Evolutionary conservation across 2,797 vertebrate species (phyloP), one percentile per base, ranked within the genome.

Genomic region (Artibeus jamaicensis): DNA sequence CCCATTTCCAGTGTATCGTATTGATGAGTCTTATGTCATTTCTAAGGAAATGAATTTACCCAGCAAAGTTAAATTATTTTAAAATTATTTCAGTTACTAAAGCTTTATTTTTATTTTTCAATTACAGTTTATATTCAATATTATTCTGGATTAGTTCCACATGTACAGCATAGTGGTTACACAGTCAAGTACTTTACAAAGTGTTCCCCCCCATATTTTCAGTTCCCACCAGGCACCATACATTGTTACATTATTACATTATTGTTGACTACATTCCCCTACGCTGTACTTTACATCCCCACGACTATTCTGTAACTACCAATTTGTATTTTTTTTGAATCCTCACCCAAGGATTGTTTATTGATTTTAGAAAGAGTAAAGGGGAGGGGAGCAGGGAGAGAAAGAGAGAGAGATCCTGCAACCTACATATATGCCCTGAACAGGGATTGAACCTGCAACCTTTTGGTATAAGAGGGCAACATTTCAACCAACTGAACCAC

Each of bases 21-120:
- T 12, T 87, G 42, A 94, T 77, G n/a, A 89, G 68, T 82, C 55
- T 76, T 90, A 90, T 7, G 22, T 71, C 16, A 86, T 79, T 95
- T 95, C 67, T 89, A 94, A 94, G 73, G 50, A 95, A 95, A 96
- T 48, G 4, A 15, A 74, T 62, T 65, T 94, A 50, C 42, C 76
- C 65, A 70, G 44, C 46, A 87, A 91, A 89, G 32, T 82, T 82
- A 92, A 90, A 62, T 78, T 18, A 50, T 73, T 92, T 77, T 90
- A 50, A 6, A 93, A 93, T 85, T 91, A 89, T 59, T 55, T 93
- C 11, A 93, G 3, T 91, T 86, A 92, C 62, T 79, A 79, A 89
- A 95, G 50, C 24, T 94, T 83, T 53, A 34, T 26, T 78, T 76
- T 77, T 37, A 68, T 68, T 79, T 79, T 55, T 79, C 21, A 55